A percentile compares a stretch with the other conserved stretches of the same genome.
Conservation (phyloP, 1,140 invertebrate species). For the Lasioglossum baleicum region DNA sequence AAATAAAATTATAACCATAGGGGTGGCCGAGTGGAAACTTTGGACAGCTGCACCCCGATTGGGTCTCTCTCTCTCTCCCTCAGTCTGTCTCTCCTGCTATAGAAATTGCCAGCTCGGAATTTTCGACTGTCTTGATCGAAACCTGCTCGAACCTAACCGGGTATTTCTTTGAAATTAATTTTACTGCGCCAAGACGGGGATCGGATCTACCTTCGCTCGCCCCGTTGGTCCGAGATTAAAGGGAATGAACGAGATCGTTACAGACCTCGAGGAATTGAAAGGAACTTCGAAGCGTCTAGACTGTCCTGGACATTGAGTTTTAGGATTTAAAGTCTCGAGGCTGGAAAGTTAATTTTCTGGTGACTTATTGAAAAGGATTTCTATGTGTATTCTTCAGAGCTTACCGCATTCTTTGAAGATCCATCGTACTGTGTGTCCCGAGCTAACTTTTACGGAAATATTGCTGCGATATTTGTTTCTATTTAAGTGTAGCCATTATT, state of each 20-base stretch:
- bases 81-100: not conserved
- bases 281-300: not conserved
- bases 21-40: constrained; percentile 36
- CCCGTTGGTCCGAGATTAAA: not conserved
- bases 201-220: not conserved
- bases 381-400: no score
- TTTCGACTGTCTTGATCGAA: not conserved
- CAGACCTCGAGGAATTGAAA: constrained; percentile 9
- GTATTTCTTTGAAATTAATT: constrained; percentile 7
- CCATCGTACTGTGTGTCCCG: no score
- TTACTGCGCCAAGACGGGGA: not conserved
- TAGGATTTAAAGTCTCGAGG: not conserved
- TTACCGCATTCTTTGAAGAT: no score
- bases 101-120: not conserved
- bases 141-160: not conserved
- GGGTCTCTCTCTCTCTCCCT: not conserved
- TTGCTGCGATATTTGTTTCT: no score
- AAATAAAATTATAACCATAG: constrained; percentile 73
- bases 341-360: no score
- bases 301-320: not conserved
- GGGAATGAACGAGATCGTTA: not conserved
- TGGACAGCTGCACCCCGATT: constrained; percentile 14
- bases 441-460: no score
- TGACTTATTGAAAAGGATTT: no score
- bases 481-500: no score